These are phyloP conservation scores for Hyla sarda DNA, from an alignment of 2,113 vertebrate genomes.

Conservation along the genomic window DNA sequence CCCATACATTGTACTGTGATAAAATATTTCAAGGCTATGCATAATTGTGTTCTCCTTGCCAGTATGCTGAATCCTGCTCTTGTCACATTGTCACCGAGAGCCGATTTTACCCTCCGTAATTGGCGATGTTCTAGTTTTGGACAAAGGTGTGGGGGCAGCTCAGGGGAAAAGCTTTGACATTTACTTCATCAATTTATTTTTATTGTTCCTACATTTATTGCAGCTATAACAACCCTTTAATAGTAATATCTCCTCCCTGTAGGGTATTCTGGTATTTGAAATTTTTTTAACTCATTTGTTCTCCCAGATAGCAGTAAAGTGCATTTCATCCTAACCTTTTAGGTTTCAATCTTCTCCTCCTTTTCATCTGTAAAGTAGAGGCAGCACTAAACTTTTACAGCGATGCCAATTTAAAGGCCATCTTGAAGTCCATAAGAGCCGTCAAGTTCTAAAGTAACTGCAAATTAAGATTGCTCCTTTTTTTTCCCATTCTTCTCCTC, in stretches of 20 bases:
- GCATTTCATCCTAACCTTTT: slow-evolving; percentile 85
- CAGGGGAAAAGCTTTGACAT: slow-evolving; percentile 87
- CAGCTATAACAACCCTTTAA: slow-evolving; percentile 87
- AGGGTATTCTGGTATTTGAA: slow-evolving; percentile 90
- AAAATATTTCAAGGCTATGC: slow-evolving; percentile 86
- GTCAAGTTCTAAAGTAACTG: slow-evolving; percentile 75
- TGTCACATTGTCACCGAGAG: slow-evolving; percentile 86
- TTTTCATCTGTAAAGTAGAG: slow-evolving; percentile 76
- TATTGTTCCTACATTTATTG: slow-evolving; percentile 89
- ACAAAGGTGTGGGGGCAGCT: slow-evolving; percentile 87
- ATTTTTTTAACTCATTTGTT: slow-evolving; percentile 91
- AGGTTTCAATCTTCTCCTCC: slow-evolving; percentile 82
- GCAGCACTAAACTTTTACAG: slow-evolving; percentile 83
- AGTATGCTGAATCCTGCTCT: slow-evolving; percentile 78
- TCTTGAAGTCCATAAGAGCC: slow-evolving; percentile 74
- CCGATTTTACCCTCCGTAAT: slow-evolving; percentile 86
- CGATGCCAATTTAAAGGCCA: slow-evolving; percentile 81
- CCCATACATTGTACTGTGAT: slow-evolving; percentile 80
- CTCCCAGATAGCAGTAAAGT: slow-evolving; percentile 87
- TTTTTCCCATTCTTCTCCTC: slow-evolving; percentile 62
- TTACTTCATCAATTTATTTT: slow-evolving; percentile 91
- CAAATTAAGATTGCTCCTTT: slow-evolving; percentile 82
- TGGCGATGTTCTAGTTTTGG: slow-evolving; percentile 89
- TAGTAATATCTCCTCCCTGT: slow-evolving; percentile 89
- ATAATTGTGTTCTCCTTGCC: slow-evolving; percentile 83